Evolutionary conservation across 1,140 invertebrate genomes (phyloP).

Genomic region (Papilio dardanus): DNA sequence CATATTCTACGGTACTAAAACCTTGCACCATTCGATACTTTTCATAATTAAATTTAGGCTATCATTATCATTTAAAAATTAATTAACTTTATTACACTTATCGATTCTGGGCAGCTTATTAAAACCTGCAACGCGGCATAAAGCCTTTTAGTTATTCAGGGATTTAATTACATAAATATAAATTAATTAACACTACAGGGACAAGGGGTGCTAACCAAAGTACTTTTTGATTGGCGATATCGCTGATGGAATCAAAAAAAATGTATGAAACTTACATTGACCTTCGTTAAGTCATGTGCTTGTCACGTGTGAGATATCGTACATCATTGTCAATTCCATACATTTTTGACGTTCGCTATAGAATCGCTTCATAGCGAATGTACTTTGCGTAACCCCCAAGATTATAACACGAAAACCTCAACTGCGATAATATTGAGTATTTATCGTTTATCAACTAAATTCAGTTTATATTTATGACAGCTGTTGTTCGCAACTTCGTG

Average conservation of each 20-base stretch:
- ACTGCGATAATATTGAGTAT: slow-evolving; percentile 28
- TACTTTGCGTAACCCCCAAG: too few relatives aligned
- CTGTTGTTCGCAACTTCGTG: too few relatives aligned
- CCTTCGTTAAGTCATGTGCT: too few relatives aligned
- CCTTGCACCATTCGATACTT: too few relatives aligned
- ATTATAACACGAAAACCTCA: slow-evolving; percentile 14
- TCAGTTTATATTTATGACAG: slow-evolving; percentile 13
- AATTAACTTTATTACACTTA: slow-evolving; percentile 26
- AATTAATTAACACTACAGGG: slow-evolving; percentile 31
- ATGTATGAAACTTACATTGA: too few relatives aligned
- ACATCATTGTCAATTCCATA: too few relatives aligned
- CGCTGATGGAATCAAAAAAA: too few relatives aligned
- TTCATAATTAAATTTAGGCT: background rate
- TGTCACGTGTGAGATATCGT: too few relatives aligned
- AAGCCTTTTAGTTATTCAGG: slow-evolving; percentile 36
- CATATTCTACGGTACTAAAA: background rate
- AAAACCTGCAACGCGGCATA: slow-evolving; percentile 35
- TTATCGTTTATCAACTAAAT: slow-evolving; percentile 22
- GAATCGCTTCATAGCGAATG: too few relatives aligned
- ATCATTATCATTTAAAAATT: slow-evolving; percentile 30
- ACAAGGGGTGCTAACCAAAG: too few relatives aligned
- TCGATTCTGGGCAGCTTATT: slow-evolving; percentile 25
- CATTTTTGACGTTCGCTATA: too few relatives aligned
- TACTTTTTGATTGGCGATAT: too few relatives aligned
- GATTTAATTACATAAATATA: slow-evolving; percentile 38